phyloP scores from a whole-genome alignment of 2,888 invertebrate species.

The Dasysyrphus albostriatus region DNA sequence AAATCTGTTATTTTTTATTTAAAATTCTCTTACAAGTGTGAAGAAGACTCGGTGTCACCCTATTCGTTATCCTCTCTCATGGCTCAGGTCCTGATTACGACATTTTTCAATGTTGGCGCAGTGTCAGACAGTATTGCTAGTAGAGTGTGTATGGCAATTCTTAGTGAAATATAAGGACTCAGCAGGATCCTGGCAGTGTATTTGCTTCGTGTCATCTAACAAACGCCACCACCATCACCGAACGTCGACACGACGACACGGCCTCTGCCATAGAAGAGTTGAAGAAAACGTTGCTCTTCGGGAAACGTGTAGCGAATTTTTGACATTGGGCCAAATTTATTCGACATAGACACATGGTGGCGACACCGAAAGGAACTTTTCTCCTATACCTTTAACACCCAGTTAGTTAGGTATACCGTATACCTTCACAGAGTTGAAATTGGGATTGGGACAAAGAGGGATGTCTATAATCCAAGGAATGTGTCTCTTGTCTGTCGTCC shows the following conservation, averaged over 20 bases:
- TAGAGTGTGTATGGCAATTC: slow-evolving; percentile 8
- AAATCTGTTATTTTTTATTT: slow-evolving; percentile 2
- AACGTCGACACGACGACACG: background rate
- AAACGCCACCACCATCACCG: slow-evolving; percentile 14
- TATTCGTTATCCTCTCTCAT: slow-evolving; percentile 62
- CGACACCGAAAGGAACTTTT: slow-evolving; percentile 37
- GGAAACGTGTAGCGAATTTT: slow-evolving; percentile 58
- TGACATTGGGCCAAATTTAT: slow-evolving; percentile 71
- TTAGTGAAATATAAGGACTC: slow-evolving; percentile 56
- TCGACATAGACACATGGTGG: slow-evolving; percentile 67
- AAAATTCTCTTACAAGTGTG: slow-evolving; percentile 56
- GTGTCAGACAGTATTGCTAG: slow-evolving; percentile 18
- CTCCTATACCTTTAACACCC: slow-evolving; percentile 30
- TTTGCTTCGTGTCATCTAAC: slow-evolving; percentile 21
- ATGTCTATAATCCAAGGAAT: slow-evolving; percentile 62
- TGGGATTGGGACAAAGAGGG: background rate
- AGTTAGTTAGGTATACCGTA: background rate
- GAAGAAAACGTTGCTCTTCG: slow-evolving; percentile 35
- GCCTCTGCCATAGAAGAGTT: slow-evolving; percentile 13
- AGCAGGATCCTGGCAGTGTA: slow-evolving; percentile 61
- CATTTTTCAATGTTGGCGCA: slow-evolving; percentile 55
- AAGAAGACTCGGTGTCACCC: slow-evolving; percentile 69
- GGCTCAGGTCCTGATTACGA: slow-evolving; percentile 60
- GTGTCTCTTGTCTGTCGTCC: slow-evolving; percentile 55
- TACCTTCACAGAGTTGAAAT: slow-evolving; percentile 2